Percentiles rank a stretch among this genome's conserved stretches.
phyloP scores from a whole-genome alignment of 2,888 invertebrate species.

The Erynnis tages region DNA sequence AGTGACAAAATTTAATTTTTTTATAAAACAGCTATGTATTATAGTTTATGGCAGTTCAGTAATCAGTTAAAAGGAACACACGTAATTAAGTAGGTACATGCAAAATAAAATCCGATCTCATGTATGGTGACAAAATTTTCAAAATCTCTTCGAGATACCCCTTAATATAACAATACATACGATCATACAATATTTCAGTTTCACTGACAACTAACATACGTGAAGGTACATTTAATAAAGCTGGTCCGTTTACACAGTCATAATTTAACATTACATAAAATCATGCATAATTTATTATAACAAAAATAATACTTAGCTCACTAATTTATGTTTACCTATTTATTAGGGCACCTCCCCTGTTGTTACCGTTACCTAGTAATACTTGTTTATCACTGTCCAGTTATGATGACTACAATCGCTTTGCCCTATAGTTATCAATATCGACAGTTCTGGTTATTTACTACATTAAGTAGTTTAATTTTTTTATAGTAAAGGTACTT shows the following conservation, averaged over 20 bases:
- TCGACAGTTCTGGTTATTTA: too few species aligned
- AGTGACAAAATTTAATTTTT: conserved; percentile 17
- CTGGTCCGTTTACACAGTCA: conserved; percentile 68
- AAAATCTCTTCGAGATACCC: conserved; percentile 49
- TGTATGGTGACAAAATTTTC: conserved; percentile 24
- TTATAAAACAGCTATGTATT: conserved; percentile 20
- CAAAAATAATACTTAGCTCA: conserved; percentile 43
- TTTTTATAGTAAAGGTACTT: neutral
- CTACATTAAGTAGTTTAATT: too few species aligned
- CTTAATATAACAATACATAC: conserved; percentile 44
- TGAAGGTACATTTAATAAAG: conserved; percentile 45
- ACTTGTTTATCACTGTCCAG: conserved; percentile 32
- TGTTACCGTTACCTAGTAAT: conserved; percentile 28
- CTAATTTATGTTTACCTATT: conserved; percentile 22
- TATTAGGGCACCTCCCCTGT: conserved; percentile 22
- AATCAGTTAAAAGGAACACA: conserved; percentile 32
- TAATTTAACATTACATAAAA: conserved; percentile 61
- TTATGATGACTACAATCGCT: conserved; percentile 46
- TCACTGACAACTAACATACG: conserved; percentile 48
- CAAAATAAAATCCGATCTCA: conserved; percentile 29
- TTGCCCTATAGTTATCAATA: conserved; percentile 49
- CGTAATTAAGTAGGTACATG: conserved; percentile 29
- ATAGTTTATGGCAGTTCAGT: conserved; percentile 35
- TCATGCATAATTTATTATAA: conserved; percentile 56
- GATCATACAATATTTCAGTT: conserved; percentile 57